Percentiles rank a stretch among this genome's conserved stretches.
Evolutionary conservation across 2,113 vertebrate species (phyloP).

Genomic region (Zosterops lateralis): DNA sequence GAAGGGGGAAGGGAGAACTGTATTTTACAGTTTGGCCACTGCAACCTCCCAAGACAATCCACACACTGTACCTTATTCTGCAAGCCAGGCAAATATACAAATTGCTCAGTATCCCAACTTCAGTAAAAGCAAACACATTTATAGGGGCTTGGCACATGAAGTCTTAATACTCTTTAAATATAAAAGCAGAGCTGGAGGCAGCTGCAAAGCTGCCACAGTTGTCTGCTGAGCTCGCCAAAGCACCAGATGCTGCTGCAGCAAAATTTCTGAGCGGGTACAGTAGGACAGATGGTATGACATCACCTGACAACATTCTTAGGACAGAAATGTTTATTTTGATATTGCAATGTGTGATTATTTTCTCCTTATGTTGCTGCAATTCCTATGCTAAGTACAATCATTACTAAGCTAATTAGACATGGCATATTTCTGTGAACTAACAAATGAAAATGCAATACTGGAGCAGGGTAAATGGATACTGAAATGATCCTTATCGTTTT

Average conservation of each 20-base stretch:
- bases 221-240: slow-evolving; percentile 36
- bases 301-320: slow-evolving; percentile 40
- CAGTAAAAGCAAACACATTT: background rate
- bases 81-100: background rate
- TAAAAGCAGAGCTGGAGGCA: slow-evolving; percentile 32
- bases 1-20: background rate
- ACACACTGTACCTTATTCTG: background rate
- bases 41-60: background rate
- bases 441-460: background rate
- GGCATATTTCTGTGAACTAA: background rate
- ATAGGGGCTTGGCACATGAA: background rate
- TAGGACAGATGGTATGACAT: slow-evolving; percentile 29
- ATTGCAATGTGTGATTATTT: slow-evolving; percentile 52
- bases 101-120: background rate
- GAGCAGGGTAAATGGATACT: background rate
- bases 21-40: background rate
- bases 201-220: slow-evolving; percentile 41
- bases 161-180: slow-evolving; percentile 20
- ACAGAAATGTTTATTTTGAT: slow-evolving; percentile 47
- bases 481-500: background rate
- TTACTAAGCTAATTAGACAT: slow-evolving; percentile 45
- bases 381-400: slow-evolving; percentile 48
- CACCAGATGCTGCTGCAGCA: slow-evolving; percentile 45
- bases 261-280: slow-evolving; percentile 18
- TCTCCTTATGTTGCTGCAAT: slow-evolving; percentile 63